These are phyloP conservation scores for Scomber japonicus DNA, from an alignment of 2,113 vertebrate species.

Conservation along the genomic window DNA sequence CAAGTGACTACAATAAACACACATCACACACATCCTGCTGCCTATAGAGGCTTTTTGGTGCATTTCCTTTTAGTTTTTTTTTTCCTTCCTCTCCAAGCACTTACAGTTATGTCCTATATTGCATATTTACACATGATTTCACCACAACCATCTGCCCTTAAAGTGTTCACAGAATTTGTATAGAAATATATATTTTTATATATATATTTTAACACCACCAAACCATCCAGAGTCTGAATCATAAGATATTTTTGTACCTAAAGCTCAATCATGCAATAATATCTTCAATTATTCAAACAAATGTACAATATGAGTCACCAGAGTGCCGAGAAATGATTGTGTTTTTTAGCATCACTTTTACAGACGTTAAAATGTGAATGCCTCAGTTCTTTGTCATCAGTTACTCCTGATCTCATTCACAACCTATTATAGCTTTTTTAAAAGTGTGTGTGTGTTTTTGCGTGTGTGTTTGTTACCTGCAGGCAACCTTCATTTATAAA, in stretches of 20 bases:
- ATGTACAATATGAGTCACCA: too few relatives aligned
- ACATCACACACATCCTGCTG: conserved; percentile 22
- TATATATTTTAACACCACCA: too few relatives aligned
- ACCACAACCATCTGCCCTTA: background rate
- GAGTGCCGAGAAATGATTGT: too few relatives aligned
- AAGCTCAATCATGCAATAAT: too few relatives aligned
- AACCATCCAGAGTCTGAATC: too few relatives aligned
- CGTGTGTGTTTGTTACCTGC: conserved; percentile 6
- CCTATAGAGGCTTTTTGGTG: conserved; percentile 6
- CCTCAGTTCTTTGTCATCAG: background rate
- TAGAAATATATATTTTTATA: background rate
- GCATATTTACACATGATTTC: background rate
- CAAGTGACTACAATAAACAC: conserved; percentile 4
- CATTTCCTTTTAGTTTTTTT: background rate
- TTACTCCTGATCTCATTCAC: background rate
- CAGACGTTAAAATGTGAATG: background rate
- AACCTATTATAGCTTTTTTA: too few relatives aligned
- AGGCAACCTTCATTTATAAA: conserved; percentile 42
- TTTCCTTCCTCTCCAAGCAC: background rate
- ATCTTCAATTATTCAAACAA: too few relatives aligned
- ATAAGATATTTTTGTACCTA: too few relatives aligned
- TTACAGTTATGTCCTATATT: background rate
- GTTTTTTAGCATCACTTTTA: background rate
- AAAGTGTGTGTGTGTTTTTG: conserved; percentile 2
- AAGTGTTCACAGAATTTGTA: background rate